Percentiles rank a stretch among this genome's conserved stretches.
phyloP scores from a whole-genome alignment of 2,888 invertebrate species.

The Caenorhabditis angaria region DNA sequence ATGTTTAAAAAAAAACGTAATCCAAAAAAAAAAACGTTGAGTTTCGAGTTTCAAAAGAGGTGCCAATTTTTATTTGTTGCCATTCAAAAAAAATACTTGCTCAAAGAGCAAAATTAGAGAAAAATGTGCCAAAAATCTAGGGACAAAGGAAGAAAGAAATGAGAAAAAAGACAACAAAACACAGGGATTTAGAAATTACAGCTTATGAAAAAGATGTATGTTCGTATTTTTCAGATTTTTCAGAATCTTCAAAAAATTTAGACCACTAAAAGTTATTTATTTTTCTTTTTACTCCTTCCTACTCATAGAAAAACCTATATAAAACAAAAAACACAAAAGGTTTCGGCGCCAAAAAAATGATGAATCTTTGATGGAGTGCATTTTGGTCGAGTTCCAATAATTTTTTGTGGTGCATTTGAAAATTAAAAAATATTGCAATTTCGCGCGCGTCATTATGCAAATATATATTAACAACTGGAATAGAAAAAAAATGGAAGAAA shows the following conservation, averaged over 20 bases:
- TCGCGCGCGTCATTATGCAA: constrained; percentile 1
- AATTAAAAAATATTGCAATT: too few species aligned
- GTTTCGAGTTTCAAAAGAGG: constrained; percentile 1
- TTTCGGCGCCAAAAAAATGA: neutral
- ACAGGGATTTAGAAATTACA: constrained; percentile 37
- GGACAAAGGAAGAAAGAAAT: constrained; percentile 14
- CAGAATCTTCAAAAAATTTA: neutral
- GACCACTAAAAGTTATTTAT: constrained; percentile 3
- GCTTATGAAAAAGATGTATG: constrained; percentile 21
- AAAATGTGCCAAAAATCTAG: constrained; percentile 19
- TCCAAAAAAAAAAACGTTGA: neutral
- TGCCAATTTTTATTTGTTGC: neutral
- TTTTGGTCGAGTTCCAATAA: neutral
- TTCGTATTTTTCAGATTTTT: neutral
- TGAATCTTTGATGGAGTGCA: constrained; percentile 9
- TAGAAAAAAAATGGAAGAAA: neutral
- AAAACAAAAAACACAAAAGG: neutral
- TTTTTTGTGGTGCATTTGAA: neutral
- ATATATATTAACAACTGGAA: neutral
- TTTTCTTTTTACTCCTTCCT: neutral
- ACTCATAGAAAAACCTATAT: constrained; percentile 9
- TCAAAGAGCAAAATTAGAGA: constrained; percentile 14
- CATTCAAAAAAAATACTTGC: constrained; percentile 9
- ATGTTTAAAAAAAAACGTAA: neutral
- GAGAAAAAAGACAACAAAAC: constrained; percentile 15